Percentiles rank a stretch among this genome's conserved stretches.
phyloP scores from a whole-genome alignment of 2,888 invertebrate genomes.

The Macroteleia sp. region DNA sequence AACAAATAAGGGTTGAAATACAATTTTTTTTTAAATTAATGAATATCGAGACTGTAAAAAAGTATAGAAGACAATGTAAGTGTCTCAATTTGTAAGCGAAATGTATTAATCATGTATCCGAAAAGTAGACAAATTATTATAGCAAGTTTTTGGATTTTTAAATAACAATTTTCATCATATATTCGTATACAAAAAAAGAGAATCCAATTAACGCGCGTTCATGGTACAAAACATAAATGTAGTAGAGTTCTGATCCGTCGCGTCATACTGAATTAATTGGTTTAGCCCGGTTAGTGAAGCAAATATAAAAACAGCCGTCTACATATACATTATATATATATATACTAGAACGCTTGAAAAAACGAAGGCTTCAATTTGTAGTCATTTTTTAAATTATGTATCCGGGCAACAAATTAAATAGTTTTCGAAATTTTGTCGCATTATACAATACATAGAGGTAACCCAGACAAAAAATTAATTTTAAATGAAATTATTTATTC shows the following conservation, averaged over 20 bases:
- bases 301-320: slow-evolving; percentile 55
- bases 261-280: slow-evolving; percentile 61
- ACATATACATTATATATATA: slow-evolving; percentile 54
- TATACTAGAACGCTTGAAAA: no score
- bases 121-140: slow-evolving; percentile 47
- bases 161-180: slow-evolving; percentile 51
- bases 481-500: no score
- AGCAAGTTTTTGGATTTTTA: slow-evolving; percentile 52
- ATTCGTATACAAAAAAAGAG: slow-evolving; percentile 33
- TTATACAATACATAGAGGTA: no score
- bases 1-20: slow-evolving; percentile 21
- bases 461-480: no score
- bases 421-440: no score
- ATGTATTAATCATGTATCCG: slow-evolving; percentile 46
- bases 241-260: slow-evolving; percentile 55
- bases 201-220: slow-evolving; percentile 59
- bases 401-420: no score
- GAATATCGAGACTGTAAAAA: slow-evolving; percentile 49
- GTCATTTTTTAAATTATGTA: no score
- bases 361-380: no score
- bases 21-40: slow-evolving; percentile 21
- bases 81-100: slow-evolving; percentile 56
- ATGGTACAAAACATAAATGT: slow-evolving; percentile 59
- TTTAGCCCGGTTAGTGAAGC: slow-evolving; percentile 68
- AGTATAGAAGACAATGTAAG: slow-evolving; percentile 50